These are phyloP conservation scores for Cryptocephalus moraei DNA, from an alignment of 2,888 invertebrate genomes.

Conservation along the genomic window DNA sequence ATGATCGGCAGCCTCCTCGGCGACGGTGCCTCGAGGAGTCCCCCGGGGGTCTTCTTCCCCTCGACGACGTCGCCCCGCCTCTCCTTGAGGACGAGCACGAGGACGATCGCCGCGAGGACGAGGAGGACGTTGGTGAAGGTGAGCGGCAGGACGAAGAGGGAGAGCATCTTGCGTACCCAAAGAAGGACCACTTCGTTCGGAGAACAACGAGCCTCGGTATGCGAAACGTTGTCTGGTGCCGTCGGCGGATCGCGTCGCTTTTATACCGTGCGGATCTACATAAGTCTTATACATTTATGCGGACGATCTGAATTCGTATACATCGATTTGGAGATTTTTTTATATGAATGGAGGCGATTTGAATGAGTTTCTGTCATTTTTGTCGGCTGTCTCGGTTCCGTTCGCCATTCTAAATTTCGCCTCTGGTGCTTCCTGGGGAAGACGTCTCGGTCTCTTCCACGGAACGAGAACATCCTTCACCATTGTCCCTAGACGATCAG, in stretches of 20 bases:
- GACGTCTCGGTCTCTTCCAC: too few species aligned
- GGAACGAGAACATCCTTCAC: too few species aligned
- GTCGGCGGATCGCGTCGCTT: conserved; percentile 1
- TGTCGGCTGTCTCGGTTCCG: too few species aligned
- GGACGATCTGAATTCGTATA: conserved; percentile 6
- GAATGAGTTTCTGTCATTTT: background rate
- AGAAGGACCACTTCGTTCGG: background rate
- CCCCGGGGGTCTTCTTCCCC: conserved; percentile 2
- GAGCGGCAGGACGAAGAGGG: conserved; percentile 2
- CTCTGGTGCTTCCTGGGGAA: too few species aligned
- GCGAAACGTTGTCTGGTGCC: conserved; percentile 10
- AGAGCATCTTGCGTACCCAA: conserved; percentile 8
- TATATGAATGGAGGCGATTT: background rate
- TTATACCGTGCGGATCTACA: conserved; percentile 5
- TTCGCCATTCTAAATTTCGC: too few species aligned
- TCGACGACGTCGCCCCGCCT: conserved; percentile 3
- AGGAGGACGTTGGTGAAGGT: conserved; percentile 7
- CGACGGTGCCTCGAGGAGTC: conserved; percentile 38
- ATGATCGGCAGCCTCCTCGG: conserved; percentile 46
- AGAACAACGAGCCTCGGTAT: conserved; percentile 7
- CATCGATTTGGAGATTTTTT: conserved; percentile 2
- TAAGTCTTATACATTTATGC: conserved; percentile 8
- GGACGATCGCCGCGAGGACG: conserved; percentile 1
- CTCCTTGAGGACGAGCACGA: conserved; percentile 4
- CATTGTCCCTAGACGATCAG: too few species aligned